Base-by-base conservation (phyloP, 2,113 vertebrate genomes). In the Gobiocypris rarus region DNA sequence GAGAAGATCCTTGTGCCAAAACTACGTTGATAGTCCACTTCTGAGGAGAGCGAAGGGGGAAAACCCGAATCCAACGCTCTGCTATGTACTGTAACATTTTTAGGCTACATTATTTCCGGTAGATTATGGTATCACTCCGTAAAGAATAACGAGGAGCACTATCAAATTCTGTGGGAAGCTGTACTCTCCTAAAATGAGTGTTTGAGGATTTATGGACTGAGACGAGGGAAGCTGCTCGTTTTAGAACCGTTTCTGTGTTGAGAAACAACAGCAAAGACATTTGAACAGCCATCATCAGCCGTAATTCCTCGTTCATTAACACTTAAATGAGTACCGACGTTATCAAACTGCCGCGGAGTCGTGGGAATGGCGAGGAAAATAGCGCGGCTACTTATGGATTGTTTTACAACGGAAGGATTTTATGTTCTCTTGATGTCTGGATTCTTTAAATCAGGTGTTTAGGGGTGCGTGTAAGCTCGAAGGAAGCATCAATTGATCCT, bases 391-490 rank as follows among this genome's bases (percentile, higher is more conserved):
- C 75, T 85, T 82, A 71, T 88, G 93, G 91, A 93, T 92, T 91
- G 85, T 63, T 82, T 52, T 70, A 52, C 85, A n/a, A 45, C 84
- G 80, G 82, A 87, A 56, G 87, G 81, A 82, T 91, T 89, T 89
- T 81, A 56, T 69, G 67, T 48, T 88, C 74, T 69, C 65, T 82
- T 81, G 74, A 58, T 84, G 83, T 77, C 67, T 80, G 87, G 82
- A 85, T 82, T 70, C 56, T 84, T 61, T 84, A 87, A 89, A 84
- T 67, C 84, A 84, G 90, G 88, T 90, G 89, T 88, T 89, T 91
- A 89, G 89, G 90, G 89, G 87, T 91, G 87, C 63, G 85, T 43
- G 63, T 88, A 90, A 88, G 89, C 88, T 89, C 87, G 87, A 90
- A 85, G 85, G 86, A 82, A 52, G n/a, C 75, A 52, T 48, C 52